Conservation (phyloP, 2,888 invertebrate species). For the Cynaeus angustus region DNA sequence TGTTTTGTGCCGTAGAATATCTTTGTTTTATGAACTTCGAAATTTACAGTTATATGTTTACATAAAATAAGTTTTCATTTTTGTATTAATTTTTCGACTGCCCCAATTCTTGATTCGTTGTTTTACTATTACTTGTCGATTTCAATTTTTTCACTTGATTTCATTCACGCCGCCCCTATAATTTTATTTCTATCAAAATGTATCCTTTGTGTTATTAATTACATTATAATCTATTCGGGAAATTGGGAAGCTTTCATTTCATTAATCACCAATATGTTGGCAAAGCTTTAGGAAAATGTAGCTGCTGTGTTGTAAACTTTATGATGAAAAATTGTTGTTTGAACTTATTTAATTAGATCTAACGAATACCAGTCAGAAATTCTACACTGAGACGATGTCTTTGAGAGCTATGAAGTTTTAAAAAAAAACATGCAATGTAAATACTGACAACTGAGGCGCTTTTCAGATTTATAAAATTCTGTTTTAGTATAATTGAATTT, state of each 20-base stretch:
- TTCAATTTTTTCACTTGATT: neutral
- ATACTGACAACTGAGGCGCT: neutral
- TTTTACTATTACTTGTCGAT: too few species aligned
- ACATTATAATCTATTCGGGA: constrained; percentile 11
- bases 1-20: too few species aligned
- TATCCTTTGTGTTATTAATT: constrained; percentile 26
- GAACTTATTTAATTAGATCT: constrained; percentile 23
- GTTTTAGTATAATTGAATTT: neutral
- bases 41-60: too few species aligned
- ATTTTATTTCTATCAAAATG: constrained; percentile 2
- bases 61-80: too few species aligned
- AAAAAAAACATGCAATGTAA: neutral
- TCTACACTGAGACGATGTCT: too few species aligned
- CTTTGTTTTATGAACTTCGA: too few species aligned
- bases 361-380: neutral
- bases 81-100: too few species aligned
- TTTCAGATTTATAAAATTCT: neutral
- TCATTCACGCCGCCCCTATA: neutral
- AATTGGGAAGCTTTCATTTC: constrained; percentile 21
- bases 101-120: too few species aligned
- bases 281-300: constrained; percentile 13
- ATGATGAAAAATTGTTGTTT: constrained; percentile 25
- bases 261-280: constrained; percentile 24
- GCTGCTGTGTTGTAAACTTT: constrained; percentile 20
- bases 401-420: too few species aligned